Evolutionary conservation across 2,113 vertebrate genomes (phyloP), one percentile per base, ranked within the genome.

Genomic region (Athene noctua): DNA sequence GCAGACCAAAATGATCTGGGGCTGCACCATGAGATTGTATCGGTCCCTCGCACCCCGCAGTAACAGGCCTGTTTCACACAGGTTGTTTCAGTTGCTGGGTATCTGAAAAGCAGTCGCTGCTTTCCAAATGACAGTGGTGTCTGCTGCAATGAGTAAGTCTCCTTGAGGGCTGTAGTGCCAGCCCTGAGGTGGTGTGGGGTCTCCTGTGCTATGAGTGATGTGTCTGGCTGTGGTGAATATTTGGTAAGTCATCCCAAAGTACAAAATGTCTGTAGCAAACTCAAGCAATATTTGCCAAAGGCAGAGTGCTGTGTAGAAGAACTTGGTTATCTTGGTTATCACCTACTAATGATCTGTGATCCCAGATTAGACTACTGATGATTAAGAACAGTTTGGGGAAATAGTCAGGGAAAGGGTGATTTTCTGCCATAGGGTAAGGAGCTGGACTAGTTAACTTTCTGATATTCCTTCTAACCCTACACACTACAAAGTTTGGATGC

Each of bases 41-140:
- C 54, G 3, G 47, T 51, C 17, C 8, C 5, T 9, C 17, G 16
- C 44, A 46, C 46, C 19, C 6, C 0, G 0, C 44, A 14, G 32
- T 5, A 68, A 9, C 21, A 94, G 57, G 61, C 19, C 57, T 52
- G 49, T 30, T 74, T 42, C 27, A 51, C 0, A 1, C 23, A 29
- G 57, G 26, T 20, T 54, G 22, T 30, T 84, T 21, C 38, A 34
- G 2, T 38, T 42, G 40, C 63, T 27, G 23, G 32, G 30, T 49
- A n/a, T 20, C 72, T 30, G 29, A 38, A 58, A 93, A 63, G 23
- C 58, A 51, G 68, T 13, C 6, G 6, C 36, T 94, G n/a, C 71
- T 85, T 95, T 71, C 62, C 61, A 63, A 84, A n/a, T 7, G 12
- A 13, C 46, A 51, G 46, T 1, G 12, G 27, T 52, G 13, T 23